Evolutionary conservation across 2,888 invertebrate species (phyloP), one percentile per base, ranked within the genome.

Genomic region (Vanessa cardui): DNA sequence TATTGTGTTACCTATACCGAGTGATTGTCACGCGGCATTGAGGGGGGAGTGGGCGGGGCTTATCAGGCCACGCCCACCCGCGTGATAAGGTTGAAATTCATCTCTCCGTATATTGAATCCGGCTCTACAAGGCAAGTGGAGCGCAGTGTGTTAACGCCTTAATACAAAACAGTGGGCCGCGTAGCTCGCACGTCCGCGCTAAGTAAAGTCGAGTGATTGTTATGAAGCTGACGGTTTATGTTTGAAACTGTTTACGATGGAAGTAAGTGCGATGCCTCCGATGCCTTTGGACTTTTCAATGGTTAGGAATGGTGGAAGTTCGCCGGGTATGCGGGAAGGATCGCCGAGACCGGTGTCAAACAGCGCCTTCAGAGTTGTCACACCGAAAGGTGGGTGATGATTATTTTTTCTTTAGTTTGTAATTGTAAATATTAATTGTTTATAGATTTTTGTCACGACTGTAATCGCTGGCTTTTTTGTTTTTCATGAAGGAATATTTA

Each of bases 221-320:
- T 61, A 69, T 71, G 70, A 54, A 56, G 39, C 21, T 49, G 47
- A 50, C 44, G 66, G 72, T 81, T 78, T 70, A 69, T 60, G 65
- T 58, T 76, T 81, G 73, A 94, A 89, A 31, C 31, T 54, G 79
- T 60, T 60, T 60, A 60, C 60, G 47, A 93, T 95, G 93, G 94
- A 95, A 90, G 87, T 95, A 77, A 94, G 94, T 92, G 92, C 94
- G 61, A 93, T 94, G 89, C 88, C 93, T 68, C 92, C 93, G 68
- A 94, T 95, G 94, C 95, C 95, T 68, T 84, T 95, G 88, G 95
- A 95, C 94, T 95, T 94, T 88, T 95, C 95, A 69, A 92, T 94
- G 92, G 91, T 92, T 86, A 83, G 93, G 82, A 86, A 81, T 84
- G 91, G 82, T 75, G 86, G 83, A 63, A 54, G 52, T 54, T 87